Conservation (phyloP, 2,113 vertebrate genomes). For the Melanocharis versteri region DNA sequence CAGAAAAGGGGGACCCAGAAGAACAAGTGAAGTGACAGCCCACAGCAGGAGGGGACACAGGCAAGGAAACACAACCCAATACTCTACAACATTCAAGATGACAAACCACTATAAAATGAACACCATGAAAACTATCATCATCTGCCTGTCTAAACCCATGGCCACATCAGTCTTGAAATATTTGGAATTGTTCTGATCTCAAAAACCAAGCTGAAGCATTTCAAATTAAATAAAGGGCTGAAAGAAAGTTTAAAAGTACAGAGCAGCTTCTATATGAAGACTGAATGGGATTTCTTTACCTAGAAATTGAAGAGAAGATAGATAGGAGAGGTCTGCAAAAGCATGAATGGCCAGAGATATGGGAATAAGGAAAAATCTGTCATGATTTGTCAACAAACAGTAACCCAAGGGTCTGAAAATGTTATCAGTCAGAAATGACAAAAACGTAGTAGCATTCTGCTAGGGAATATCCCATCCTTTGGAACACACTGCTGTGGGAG, state of each 20-base stretch:
- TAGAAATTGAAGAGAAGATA: neutral
- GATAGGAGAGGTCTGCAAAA: neutral
- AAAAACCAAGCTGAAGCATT: neutral
- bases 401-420: neutral
- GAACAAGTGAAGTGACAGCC: neutral
- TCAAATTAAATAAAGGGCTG: neutral
- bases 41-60: fast-evolving
- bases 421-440: neutral
- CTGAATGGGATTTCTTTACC: neutral
- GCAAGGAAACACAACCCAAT: fast-evolving
- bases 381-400: neutral
- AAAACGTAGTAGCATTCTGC: neutral
- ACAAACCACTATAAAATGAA: neutral
- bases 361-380: neutral
- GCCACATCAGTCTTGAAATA: neutral
- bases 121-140: neutral
- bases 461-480: neutral
- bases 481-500: neutral
- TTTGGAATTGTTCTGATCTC: neutral
- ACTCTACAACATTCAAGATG: neutral
- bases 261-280: neutral
- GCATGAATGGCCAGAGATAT: neutral
- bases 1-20: neutral
- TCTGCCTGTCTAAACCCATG: neutral
- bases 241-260: neutral